Percentiles rank a stretch among this genome's conserved stretches.
phyloP scores from a whole-genome alignment of 1,140 invertebrate species.

The Melitaea cinxia region DNA sequence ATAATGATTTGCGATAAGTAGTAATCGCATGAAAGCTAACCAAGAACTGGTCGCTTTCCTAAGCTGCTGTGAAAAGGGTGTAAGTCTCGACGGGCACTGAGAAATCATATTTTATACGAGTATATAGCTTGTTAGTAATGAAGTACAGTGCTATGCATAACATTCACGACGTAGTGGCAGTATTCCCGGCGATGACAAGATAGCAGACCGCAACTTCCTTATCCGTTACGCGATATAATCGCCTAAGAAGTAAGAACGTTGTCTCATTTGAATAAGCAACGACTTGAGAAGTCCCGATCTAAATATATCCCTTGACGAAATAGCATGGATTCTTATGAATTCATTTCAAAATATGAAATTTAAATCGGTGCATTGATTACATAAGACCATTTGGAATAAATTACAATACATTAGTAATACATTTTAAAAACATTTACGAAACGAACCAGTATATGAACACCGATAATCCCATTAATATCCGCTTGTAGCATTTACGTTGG shows the following conservation, averaged over 20 bases:
- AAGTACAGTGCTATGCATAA: slow-evolving; percentile 29
- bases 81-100: slow-evolving; percentile 31
- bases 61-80: slow-evolving; percentile 28
- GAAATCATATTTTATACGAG: slow-evolving; percentile 37
- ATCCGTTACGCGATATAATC: slow-evolving; percentile 72
- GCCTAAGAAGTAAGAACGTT: slow-evolving; percentile 55
- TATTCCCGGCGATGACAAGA: slow-evolving; percentile 60
- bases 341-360: slow-evolving; percentile 24
- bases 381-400: slow-evolving; percentile 21
- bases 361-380: slow-evolving; percentile 16
- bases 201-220: slow-evolving; percentile 65
- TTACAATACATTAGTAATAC: slow-evolving; percentile 5
- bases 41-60: slow-evolving; percentile 36
- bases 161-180: slow-evolving; percentile 41
- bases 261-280: slow-evolving; percentile 73
- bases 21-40: slow-evolving; percentile 35
- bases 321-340: slow-evolving; percentile 53
- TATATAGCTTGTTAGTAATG: slow-evolving; percentile 30
- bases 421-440: slow-evolving; percentile 16
- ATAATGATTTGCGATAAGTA: slow-evolving; percentile 38
- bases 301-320: slow-evolving; percentile 55
- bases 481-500: slow-evolving; percentile 74
- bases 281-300: slow-evolving; percentile 50
- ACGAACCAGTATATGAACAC: slow-evolving; percentile 32
- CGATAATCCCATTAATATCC: slow-evolving; percentile 73